Evolutionary conservation across 2,113 vertebrate genomes (phyloP), one percentile per base, ranked within the genome.

Genomic region (Puma concolor): DNA sequence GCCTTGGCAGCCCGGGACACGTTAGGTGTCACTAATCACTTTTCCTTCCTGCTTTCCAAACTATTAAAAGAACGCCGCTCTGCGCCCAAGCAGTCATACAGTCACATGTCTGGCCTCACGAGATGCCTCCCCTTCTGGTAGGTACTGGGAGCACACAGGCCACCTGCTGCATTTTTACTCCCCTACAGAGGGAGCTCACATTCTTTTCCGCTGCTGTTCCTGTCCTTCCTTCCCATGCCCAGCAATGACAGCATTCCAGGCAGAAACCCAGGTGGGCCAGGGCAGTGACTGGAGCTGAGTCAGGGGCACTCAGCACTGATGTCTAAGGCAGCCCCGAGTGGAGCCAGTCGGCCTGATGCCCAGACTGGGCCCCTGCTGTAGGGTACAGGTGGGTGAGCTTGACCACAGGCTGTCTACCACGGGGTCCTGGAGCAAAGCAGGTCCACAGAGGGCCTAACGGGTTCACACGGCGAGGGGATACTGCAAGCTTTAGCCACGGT

Each of bases 151-250:
- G 25, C 69, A 54, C 52, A 64, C 13, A 66, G 50, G 19, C 36
- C 0, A 4, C 74, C 69, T 17, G 0, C 19, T 29, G 12, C 2
- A 1, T 38, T 57, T 81, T 63, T 60, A 17, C 14, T n/a, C n/a
- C n/a, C n/a, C n/a, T n/a, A n/a, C n/a, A n/a, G n/a, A n/a, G n/a
- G n/a, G n/a, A n/a, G n/a, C n/a, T n/a, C n/a, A n/a, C n/a, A n/a
- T n/a, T n/a, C n/a, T n/a, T n/a, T n/a, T n/a, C 15, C 3, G 50
- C 31, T 3, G 52, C 63, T 7, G 15, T 66, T n/a, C n/a, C n/a
- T n/a, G n/a, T n/a, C n/a, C n/a, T n/a, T n/a, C n/a, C n/a, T n/a
- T n/a, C n/a, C n/a, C n/a, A n/a, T n/a, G n/a, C 36, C 41, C 9
- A 3, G 67, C 29, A 50, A 1, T 2, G 69, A 60, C 8, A 57